A percentile compares a stretch with the other conserved stretches of the same genome.
These are phyloP conservation scores for Mermis nigrescens DNA, from an alignment of 2,888 invertebrate species.

Conservation along the genomic window DNA sequence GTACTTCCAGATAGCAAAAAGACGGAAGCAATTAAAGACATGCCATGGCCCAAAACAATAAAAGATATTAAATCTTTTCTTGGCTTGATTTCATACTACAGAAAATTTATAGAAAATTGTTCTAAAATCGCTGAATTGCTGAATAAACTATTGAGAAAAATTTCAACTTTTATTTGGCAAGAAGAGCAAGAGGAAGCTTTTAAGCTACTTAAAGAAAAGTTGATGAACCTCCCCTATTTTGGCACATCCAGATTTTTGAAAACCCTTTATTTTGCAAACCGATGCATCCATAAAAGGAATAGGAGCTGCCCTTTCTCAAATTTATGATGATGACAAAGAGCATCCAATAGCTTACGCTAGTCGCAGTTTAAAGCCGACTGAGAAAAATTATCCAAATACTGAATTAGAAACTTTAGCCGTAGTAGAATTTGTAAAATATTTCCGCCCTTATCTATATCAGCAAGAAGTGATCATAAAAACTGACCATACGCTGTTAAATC, in stretches of 20 bases:
- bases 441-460: slow-evolving; percentile 33
- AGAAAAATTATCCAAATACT: slow-evolving; percentile 32
- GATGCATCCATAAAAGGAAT: slow-evolving; percentile 24
- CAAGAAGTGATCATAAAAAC: slow-evolving; percentile 27
- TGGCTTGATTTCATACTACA: slow-evolving; percentile 27
- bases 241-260: slow-evolving; percentile 18
- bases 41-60: slow-evolving; percentile 19
- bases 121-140: slow-evolving; percentile 9
- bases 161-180: slow-evolving; percentile 14
- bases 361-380: slow-evolving; percentile 17
- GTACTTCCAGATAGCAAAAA: slow-evolving; percentile 22
- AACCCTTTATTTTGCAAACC: slow-evolving; percentile 19
- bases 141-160: slow-evolving; percentile 2
- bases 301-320: slow-evolving; percentile 21
- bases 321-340: slow-evolving; percentile 7
- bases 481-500: slow-evolving; percentile 37
- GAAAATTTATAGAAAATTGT: slow-evolving; percentile 16
- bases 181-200: slow-evolving; percentile 12
- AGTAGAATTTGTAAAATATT: slow-evolving; percentile 31
- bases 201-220: slow-evolving; percentile 8
- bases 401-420: slow-evolving; percentile 32
- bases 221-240: slow-evolving; percentile 14
- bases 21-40: slow-evolving; percentile 17
- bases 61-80: slow-evolving; percentile 18
- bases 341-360: slow-evolving; percentile 19